Evolutionary conservation across 2,888 invertebrate genomes (phyloP).

Genomic region (Orgyia antiqua): DNA sequence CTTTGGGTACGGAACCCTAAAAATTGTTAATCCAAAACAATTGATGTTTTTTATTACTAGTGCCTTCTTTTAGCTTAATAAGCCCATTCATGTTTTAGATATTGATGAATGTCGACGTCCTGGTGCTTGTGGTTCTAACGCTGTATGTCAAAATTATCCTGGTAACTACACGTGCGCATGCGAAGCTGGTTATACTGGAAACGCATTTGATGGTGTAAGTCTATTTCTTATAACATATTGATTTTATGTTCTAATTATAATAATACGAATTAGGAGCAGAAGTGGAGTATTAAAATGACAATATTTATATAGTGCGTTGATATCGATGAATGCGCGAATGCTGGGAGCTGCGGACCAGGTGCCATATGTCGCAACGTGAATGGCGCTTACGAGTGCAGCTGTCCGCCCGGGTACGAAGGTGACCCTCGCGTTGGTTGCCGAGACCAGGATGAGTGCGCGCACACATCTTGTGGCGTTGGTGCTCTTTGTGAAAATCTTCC

Average conservation of each 20-base stretch:
- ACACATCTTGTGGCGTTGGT: conserved; percentile 86
- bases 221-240: neutral
- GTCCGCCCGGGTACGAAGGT: conserved; percentile 89
- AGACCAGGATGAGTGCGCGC: conserved; percentile 86
- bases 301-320: conserved; percentile 84
- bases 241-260: too few relatives aligned
- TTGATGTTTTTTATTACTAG: neutral
- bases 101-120: conserved; percentile 92
- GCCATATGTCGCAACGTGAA: conserved; percentile 89
- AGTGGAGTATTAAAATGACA: too few relatives aligned
- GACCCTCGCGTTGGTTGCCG: conserved; percentile 86
- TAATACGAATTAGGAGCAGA: too few relatives aligned
- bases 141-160: conserved; percentile 88
- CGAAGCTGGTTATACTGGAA: conserved; percentile 89
- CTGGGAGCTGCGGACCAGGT: conserved; percentile 85
- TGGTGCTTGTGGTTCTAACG: conserved; percentile 88
- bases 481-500: conserved; percentile 88
- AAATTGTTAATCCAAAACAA: too few relatives aligned
- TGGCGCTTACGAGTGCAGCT: conserved; percentile 90
- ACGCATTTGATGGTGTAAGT: conserved; percentile 80
- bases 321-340: conserved; percentile 88
- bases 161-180: conserved; percentile 94
- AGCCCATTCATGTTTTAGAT: conserved; percentile 83
- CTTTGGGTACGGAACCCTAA: too few relatives aligned
- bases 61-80: neutral